Percentiles rank a stretch among this genome's conserved stretches.
phyloP scores from a whole-genome alignment of 2,113 vertebrate genomes.

The Megaceryle maxima region DNA sequence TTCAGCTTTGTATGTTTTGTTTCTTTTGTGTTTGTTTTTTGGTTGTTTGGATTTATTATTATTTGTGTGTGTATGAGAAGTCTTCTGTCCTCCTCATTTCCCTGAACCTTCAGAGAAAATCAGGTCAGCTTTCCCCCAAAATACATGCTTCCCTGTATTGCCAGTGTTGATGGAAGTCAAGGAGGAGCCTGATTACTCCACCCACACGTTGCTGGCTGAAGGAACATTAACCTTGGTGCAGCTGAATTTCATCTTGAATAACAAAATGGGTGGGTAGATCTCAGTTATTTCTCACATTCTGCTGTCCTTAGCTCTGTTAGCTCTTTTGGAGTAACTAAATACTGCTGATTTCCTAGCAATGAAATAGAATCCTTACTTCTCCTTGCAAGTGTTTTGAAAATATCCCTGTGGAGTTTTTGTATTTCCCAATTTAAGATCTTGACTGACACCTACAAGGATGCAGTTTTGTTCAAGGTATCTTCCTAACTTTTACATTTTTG shows the following conservation, averaged over 20 bases:
- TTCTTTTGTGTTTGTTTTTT: background rate
- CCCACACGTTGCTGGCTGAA: background rate
- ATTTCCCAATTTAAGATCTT: background rate
- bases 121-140: accelerated
- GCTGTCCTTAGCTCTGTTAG: background rate
- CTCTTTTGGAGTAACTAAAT: background rate
- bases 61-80: background rate
- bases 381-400: background rate
- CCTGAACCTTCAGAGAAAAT: background rate
- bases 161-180: background rate
- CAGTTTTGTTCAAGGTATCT: background rate
- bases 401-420: too few species aligned
- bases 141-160: accelerated
- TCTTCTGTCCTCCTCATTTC: background rate
- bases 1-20: background rate
- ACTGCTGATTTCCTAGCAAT: background rate
- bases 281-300: background rate
- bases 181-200: background rate
- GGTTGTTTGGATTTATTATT: background rate
- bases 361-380: background rate
- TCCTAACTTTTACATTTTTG: background rate
- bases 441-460: background rate
- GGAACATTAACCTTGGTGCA: background rate
- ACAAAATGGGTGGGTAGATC: background rate
- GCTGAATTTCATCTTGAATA: background rate